Base-by-base conservation (phyloP, 53 echinoderm and acorn worm genomes). In the Mesocentrotus franciscanus region DNA sequence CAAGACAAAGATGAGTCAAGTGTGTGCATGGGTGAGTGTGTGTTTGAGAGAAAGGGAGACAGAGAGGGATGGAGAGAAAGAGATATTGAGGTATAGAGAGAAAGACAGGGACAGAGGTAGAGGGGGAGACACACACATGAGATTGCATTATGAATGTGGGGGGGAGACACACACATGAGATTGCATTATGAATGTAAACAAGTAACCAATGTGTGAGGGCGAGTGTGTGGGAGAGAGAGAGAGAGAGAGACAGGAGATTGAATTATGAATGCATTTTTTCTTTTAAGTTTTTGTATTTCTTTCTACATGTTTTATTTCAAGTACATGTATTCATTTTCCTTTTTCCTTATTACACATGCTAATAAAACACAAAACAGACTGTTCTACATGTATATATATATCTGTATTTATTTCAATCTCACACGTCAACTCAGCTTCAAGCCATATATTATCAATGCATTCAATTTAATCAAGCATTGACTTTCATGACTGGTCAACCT, bases 361-460 rank as follows among this genome's bases (percentile, higher is more conserved):
- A 57, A 58, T 58, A 87, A 87, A 87, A 1, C 56, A 87, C 87
- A 87, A 56, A 87, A 56, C 4, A 68, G 2, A 12, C 22, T 39
- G 0, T 9, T 75, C 49, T 72, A 74, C 92, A 71, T 75, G 92
- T 92, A 56, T 56, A 55, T 72, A 74, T 66, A 92, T 70, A 34
- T 92, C 68, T 74, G 64, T 68, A 71, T 74, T 72, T 92, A 66
- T 33, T 92, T 75, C 0, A 58, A 58, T 58, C 29, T 59, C 87
- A 87, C 58, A 87, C 87, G 29, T 29, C 58, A 87, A 27, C 58
- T 87, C 15, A 58, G 27, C 13, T 6, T 87, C 59, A 87, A n/a
- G 87, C 58, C 11, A 39, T 13, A 58, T 14, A 24, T 14, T 87
- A 87, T 87, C n/a, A 58, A 87, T 87, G 59, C 58, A 87, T 27